These are phyloP conservation scores for Urosaurus nigricauda DNA, from an alignment of 2,797 vertebrate species.

Conservation along the genomic window DNA sequence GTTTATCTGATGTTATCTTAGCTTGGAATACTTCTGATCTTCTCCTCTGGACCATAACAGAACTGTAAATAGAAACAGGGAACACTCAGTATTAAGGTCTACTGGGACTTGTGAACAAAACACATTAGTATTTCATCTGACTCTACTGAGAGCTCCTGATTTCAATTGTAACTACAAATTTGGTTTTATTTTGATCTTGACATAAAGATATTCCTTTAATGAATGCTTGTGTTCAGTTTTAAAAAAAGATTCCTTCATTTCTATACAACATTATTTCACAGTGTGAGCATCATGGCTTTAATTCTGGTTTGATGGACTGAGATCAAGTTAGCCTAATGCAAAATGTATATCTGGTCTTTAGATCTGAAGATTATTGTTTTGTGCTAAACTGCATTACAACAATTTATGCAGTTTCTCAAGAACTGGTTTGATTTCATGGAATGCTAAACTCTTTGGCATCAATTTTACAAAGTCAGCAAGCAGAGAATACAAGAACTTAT, in stretches of 20 bases:
- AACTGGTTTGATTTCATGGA: neutral
- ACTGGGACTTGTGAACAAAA: neutral
- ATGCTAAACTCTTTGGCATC: conserved; percentile 15
- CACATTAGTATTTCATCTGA: neutral
- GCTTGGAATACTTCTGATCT: neutral
- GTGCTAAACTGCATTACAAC: neutral
- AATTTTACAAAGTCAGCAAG: conserved; percentile 35
- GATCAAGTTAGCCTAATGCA: neutral
- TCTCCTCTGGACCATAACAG: neutral
- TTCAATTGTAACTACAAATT: neutral
- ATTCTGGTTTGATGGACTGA: neutral
- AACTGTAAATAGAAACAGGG: neutral
- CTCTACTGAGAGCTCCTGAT: neutral
- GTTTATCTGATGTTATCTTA: neutral
- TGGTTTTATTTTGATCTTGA: neutral
- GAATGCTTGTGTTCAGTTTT: too few relatives aligned
- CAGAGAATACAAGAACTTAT: conserved; percentile 1
- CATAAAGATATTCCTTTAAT: neutral
- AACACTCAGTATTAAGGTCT: neutral
- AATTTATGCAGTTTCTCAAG: neutral
- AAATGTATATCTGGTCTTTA: neutral
- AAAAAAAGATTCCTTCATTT: neutral
- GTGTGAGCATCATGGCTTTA: neutral
- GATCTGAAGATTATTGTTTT: neutral
- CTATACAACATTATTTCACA: neutral